phyloP scores from a whole-genome alignment of 2,113 vertebrate genomes.

The Saguinus midas region DNA sequence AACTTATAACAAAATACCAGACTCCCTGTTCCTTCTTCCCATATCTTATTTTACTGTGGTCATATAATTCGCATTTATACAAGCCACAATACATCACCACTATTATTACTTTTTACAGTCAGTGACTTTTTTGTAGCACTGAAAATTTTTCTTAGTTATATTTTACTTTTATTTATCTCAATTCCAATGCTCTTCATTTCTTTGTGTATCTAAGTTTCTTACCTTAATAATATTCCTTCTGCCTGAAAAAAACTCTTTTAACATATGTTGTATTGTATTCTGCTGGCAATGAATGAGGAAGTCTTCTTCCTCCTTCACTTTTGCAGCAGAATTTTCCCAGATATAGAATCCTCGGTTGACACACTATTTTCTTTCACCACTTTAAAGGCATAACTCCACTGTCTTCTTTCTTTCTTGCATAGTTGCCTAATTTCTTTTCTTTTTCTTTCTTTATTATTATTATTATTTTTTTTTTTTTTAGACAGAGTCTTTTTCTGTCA shows the following conservation, averaged over 20 bases:
- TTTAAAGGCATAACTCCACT: too few relatives aligned
- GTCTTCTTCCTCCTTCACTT: background rate
- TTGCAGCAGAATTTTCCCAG: background rate
- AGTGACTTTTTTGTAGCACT: background rate
- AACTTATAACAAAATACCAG: background rate
- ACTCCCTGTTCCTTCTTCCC: background rate
- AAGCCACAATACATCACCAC: background rate
- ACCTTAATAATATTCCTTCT: background rate
- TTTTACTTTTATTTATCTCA: background rate
- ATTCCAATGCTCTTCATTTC: background rate
- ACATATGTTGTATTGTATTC: background rate
- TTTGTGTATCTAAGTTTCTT: background rate
- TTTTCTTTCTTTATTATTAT: too few relatives aligned
- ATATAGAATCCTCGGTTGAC: background rate
- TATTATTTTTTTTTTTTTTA: too few relatives aligned
- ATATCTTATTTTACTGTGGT: background rate
- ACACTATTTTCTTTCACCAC: background rate
- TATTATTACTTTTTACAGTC: background rate
- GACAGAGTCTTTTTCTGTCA: too few relatives aligned
- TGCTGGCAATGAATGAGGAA: background rate
- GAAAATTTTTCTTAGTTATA: background rate
- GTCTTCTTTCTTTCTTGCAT: too few relatives aligned
- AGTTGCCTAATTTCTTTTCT: too few relatives aligned
- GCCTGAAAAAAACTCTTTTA: background rate
- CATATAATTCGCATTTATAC: background rate